Evolutionary conservation across 2,113 vertebrate species (phyloP).

Genomic region (Barnardius zonarius): DNA sequence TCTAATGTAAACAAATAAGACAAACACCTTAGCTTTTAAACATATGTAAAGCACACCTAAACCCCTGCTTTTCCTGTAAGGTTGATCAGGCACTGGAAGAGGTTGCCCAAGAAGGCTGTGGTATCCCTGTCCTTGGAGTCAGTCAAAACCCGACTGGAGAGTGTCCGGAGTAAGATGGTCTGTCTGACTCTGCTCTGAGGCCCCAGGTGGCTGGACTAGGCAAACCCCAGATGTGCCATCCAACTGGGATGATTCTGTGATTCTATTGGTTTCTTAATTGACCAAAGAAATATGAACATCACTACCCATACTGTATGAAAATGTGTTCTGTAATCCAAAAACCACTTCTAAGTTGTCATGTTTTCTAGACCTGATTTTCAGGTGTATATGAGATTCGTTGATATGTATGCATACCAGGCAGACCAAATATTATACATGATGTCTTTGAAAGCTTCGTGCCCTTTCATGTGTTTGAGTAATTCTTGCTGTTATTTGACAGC

Average conservation of each 20-base stretch:
- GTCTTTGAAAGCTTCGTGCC: neutral
- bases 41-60: neutral
- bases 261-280: neutral
- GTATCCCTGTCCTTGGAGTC: neutral
- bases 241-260: too few species aligned
- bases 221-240: neutral
- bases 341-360: neutral
- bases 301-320: neutral
- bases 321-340: neutral
- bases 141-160: neutral
- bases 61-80: neutral
- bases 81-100: neutral
- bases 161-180: neutral
- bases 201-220: accelerated
- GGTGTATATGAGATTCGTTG: neutral
- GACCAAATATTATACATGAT: neutral
- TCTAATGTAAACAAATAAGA: neutral
- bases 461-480: neutral
- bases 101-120: neutral
- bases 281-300: neutral
- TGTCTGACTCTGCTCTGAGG: neutral
- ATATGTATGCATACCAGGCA: neutral
- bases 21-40: neutral
- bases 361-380: neutral
- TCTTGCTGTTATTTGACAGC: slow-evolving; percentile 3